phyloP scores from a whole-genome alignment of 1,140 invertebrate genomes.

The Caenorhabditis tropicalis region DNA sequence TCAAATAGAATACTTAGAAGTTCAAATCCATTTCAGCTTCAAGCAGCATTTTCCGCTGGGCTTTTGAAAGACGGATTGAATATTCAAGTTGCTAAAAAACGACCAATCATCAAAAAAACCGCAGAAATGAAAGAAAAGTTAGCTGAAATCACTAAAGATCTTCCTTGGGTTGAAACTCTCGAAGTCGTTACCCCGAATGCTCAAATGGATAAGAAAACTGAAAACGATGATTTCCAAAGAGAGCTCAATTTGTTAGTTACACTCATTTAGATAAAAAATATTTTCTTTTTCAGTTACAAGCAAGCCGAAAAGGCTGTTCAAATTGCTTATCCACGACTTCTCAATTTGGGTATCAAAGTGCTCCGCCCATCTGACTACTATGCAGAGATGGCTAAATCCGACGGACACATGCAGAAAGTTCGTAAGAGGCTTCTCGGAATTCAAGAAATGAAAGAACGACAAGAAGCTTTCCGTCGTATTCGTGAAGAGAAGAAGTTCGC shows the following conservation, averaged over 20 bases:
- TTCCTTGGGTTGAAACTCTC: constrained; percentile 62
- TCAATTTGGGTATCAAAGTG: constrained; percentile 59
- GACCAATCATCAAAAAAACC: constrained; percentile 56
- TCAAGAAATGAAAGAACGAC: constrained; percentile 82
- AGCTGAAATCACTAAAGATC: constrained; percentile 41
- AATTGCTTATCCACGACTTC: constrained; percentile 61
- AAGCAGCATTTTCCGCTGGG: constrained; percentile 55
- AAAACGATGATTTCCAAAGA: constrained; percentile 65
- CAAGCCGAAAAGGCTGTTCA: constrained; percentile 65
- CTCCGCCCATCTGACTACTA: constrained; percentile 88
- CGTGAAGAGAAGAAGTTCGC: constrained; percentile 89
- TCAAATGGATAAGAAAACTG: constrained; percentile 47
- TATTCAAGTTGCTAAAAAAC: constrained; percentile 47
- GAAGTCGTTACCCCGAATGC: constrained; percentile 58
- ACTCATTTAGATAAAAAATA: not conserved
- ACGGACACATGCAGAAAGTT: constrained; percentile 96
- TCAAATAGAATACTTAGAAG: not conserved
- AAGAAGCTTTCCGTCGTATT: constrained; percentile 87
- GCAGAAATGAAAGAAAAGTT: constrained; percentile 47
- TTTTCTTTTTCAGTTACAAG: constrained; percentile 64
- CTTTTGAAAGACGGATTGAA: constrained; percentile 57
- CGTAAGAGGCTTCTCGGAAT: constrained; percentile 84
- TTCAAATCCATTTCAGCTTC: constrained; percentile 53
- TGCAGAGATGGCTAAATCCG: constrained; percentile 97
- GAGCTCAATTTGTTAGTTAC: constrained; percentile 66